phyloP scores from a whole-genome alignment of 2,888 invertebrate species.

The Oxyscelio sp. region DNA sequence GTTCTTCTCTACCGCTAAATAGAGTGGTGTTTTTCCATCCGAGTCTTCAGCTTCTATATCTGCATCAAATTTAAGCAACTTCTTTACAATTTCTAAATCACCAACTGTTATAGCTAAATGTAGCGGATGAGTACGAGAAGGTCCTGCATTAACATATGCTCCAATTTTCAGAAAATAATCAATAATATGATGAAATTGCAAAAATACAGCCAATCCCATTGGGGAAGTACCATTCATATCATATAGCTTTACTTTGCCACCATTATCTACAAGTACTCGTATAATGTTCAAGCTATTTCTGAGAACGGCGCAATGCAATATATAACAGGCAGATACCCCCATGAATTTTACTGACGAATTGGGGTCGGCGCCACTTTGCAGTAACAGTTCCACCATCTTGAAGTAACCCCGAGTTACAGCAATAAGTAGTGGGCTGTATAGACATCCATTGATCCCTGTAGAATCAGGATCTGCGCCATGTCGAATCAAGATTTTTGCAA shows the following conservation, averaged over 20 bases:
- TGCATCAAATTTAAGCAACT: constrained; percentile 16
- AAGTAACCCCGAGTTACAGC: neutral
- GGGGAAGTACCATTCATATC: constrained; percentile 47
- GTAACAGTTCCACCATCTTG: constrained; percentile 41
- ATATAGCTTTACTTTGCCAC: constrained; percentile 37
- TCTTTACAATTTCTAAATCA: constrained; percentile 23
- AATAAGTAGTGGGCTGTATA: constrained; percentile 18
- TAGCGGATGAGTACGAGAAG: constrained; percentile 32
- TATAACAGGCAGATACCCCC: constrained; percentile 10
- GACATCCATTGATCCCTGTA: neutral
- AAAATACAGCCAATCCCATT: constrained; percentile 11
- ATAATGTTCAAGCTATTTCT: constrained; percentile 21
- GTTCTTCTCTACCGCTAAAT: constrained; percentile 44
- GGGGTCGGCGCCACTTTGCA: constrained; percentile 36
- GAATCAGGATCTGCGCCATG: constrained; percentile 35
- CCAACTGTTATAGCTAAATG: constrained; percentile 17
- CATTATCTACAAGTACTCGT: constrained; percentile 28
- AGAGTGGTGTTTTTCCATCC: constrained; percentile 43
- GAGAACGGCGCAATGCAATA: constrained; percentile 49
- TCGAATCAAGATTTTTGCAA: constrained; percentile 21
- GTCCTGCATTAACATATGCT: constrained; percentile 8
- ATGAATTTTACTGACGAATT: constrained; percentile 35
- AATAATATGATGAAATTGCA: constrained; percentile 2
- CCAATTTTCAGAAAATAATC: constrained; percentile 45
- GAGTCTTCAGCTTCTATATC: constrained; percentile 33